Evolutionary conservation across 2,113 vertebrate species (phyloP).

Genomic region (Delphinus delphis): DNA sequence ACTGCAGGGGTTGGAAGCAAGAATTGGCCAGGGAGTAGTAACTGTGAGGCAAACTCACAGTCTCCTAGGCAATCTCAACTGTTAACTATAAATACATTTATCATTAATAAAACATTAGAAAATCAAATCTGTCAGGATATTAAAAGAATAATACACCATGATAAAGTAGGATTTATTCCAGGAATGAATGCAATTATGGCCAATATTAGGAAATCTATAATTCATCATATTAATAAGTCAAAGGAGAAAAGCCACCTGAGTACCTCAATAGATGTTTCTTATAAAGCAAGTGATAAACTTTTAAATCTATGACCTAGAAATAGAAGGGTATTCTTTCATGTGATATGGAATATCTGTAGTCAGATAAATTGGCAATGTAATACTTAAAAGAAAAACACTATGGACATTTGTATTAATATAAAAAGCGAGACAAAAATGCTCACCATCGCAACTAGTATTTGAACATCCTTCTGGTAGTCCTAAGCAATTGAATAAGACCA

Average conservation of each 20-base stretch:
- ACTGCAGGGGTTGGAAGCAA: neutral
- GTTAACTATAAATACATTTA: slow-evolving; percentile 49
- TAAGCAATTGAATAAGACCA: neutral
- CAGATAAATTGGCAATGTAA: neutral
- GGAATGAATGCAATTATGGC: slow-evolving; percentile 36
- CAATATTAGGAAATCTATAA: slow-evolving; percentile 58
- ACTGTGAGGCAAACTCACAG: neutral
- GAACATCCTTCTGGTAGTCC: neutral
- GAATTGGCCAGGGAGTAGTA: neutral
- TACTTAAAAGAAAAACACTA: slow-evolving; percentile 3
- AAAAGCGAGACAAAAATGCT: slow-evolving; percentile 19
- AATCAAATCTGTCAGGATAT: slow-evolving; percentile 51
- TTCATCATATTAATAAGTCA: slow-evolving; percentile 42
- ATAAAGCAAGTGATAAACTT: slow-evolving; percentile 17
- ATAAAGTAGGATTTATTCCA: slow-evolving; percentile 45
- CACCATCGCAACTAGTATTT: neutral
- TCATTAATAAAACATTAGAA: slow-evolving; percentile 64
- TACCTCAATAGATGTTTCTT: neutral
- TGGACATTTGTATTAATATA: neutral
- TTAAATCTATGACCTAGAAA: neutral
- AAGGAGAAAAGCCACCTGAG: slow-evolving; percentile 40
- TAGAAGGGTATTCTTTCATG: neutral
- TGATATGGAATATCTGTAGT: neutral
- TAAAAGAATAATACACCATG: slow-evolving; percentile 23
- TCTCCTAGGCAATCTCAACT: slow-evolving; percentile 41